These are phyloP conservation scores for Rhabdomys pumilio DNA, from an alignment of 2,797 vertebrate species.

Conservation along the genomic window DNA sequence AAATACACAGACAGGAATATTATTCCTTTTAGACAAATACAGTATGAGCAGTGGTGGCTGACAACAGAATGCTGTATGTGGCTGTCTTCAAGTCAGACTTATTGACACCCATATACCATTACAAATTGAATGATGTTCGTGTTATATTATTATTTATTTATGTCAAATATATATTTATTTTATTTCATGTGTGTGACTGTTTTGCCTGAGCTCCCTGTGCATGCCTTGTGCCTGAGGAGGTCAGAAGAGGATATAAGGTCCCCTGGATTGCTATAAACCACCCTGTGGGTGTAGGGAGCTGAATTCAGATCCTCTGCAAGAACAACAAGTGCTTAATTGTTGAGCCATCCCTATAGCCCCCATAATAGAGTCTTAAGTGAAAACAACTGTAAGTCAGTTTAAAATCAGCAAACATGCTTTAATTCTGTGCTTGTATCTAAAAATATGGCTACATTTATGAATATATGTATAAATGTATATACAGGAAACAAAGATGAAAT, in stretches of 20 bases:
- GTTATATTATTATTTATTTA: too few relatives aligned
- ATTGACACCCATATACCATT: too few relatives aligned
- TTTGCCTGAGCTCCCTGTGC: background rate
- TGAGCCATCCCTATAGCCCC: background rate
- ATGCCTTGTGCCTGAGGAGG: background rate
- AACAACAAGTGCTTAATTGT: background rate
- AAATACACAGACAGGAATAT: background rate
- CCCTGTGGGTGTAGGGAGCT: background rate
- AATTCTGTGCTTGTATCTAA: background rate
- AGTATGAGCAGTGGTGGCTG: background rate
- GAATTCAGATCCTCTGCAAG: background rate
- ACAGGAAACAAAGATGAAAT: background rate
- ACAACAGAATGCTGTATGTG: background rate
- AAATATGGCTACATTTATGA: background rate
- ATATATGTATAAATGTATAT: background rate
- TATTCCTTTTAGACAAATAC: background rate
- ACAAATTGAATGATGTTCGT: background rate
- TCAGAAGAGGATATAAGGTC: background rate
- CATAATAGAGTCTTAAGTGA: background rate
- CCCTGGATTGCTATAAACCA: background rate
- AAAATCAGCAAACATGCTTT: slow-evolving; percentile 33
- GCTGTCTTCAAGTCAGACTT: slow-evolving; percentile 1
- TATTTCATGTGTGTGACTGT: background rate
- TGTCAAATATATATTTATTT: background rate
- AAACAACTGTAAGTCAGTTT: background rate